Evolutionary conservation across 2,888 invertebrate species (phyloP).

Genomic region (Allygus modestus): DNA sequence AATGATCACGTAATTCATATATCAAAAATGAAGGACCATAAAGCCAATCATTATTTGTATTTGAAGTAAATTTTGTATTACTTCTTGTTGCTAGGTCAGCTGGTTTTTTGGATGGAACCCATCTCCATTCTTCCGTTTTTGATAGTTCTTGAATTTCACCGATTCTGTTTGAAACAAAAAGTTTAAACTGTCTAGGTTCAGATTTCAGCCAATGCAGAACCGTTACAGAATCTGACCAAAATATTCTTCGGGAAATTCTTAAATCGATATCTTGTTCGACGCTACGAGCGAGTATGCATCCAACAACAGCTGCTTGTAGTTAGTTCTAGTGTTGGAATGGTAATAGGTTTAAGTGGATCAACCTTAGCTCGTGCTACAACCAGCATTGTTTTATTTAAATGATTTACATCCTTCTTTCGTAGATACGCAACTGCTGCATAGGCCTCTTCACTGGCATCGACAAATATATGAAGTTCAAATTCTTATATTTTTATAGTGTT

Average conservation of each 20-base stretch:
- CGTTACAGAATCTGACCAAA: constrained; percentile 4
- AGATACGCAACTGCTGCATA: not conserved
- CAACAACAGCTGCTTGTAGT: not conserved
- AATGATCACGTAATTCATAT: too few species aligned
- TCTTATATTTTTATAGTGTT: not conserved
- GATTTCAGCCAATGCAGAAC: not conserved
- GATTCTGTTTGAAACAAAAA: not conserved
- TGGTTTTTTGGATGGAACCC: not conserved
- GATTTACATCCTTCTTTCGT: not conserved
- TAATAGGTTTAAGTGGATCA: not conserved
- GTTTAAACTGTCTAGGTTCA: not conserved
- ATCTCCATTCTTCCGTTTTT: not conserved
- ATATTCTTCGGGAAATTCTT: not conserved
- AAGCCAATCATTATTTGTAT: too few species aligned
- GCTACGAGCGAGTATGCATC: not conserved
- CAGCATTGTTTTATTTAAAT: not conserved
- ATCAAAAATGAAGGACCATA: too few species aligned
- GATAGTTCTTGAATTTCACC: not conserved
- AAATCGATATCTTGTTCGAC: not conserved
- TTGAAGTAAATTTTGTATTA: not conserved
- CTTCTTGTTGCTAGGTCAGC: not conserved
- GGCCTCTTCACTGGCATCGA: not conserved
- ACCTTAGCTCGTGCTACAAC: not conserved
- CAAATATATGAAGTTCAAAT: not conserved
- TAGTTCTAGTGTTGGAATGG: not conserved